These are phyloP conservation scores for Noctua comes DNA, from an alignment of 2,888 invertebrate genomes.

Conservation along the genomic window DNA sequence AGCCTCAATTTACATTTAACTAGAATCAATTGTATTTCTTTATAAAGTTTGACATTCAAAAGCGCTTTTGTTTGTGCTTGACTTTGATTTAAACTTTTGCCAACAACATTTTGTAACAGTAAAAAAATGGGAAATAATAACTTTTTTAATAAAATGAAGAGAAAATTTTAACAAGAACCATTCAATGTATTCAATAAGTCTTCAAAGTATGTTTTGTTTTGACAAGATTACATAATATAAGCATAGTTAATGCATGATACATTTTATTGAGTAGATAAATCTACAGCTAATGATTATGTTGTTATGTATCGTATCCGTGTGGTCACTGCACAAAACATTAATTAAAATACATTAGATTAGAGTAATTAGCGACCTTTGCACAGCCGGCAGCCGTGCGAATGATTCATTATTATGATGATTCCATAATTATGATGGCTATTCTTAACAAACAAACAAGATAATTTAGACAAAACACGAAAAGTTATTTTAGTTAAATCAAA, in stretches of 20 bases:
- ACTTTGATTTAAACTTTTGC: neutral
- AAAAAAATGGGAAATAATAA: neutral
- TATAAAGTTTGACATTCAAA: neutral
- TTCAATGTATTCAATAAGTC: neutral
- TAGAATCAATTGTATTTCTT: neutral
- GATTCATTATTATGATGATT: conserved; percentile 13
- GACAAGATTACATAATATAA: conserved; percentile 6
- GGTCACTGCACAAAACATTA: conserved; percentile 22
- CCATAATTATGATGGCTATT: neutral
- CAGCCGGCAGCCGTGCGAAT: conserved; percentile 12
- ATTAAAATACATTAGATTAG: conserved; percentile 37
- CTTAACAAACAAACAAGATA: conserved; percentile 21
- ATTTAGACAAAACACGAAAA: neutral
- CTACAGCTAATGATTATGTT: conserved; percentile 29
- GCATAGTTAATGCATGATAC: neutral
- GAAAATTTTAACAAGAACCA: neutral
- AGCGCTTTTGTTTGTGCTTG: neutral
- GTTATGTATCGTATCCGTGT: conserved; percentile 24
- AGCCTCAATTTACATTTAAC: neutral
- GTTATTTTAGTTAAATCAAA: neutral
- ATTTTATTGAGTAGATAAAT: conserved; percentile 23
- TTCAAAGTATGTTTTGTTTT: neutral
- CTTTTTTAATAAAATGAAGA: neutral
- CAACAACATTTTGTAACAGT: neutral
- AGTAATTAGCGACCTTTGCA: conserved; percentile 51